A percentile compares a stretch with the other conserved stretches of the same genome.
These are phyloP conservation scores for Actinernus sp. DNA, from an alignment of 92 coral and sea anemone genomes.

Conservation along the genomic window DNA sequence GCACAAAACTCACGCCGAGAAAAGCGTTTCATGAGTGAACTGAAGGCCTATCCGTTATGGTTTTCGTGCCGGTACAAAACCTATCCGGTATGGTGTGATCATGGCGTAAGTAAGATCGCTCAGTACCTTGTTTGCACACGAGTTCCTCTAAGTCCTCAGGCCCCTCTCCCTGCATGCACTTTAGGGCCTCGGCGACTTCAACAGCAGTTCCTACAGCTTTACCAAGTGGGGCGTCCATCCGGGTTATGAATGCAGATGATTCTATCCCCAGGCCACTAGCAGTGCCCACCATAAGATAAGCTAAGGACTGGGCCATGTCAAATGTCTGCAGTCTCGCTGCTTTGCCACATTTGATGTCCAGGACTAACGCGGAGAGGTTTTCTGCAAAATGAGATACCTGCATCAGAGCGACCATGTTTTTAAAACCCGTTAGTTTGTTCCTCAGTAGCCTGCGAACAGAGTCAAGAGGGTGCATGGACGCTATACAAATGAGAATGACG, in stretches of 20 bases:
- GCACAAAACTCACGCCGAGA: too few species aligned
- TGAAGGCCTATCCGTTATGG: too few species aligned
- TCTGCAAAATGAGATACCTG: slow-evolving; percentile 58
- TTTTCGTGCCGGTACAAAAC: too few species aligned
- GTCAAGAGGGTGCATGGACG: too few species aligned
- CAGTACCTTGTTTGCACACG: slow-evolving; percentile 70
- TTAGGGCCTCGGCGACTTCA: slow-evolving; percentile 78
- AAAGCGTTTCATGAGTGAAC: too few species aligned
- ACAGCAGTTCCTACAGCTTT: slow-evolving; percentile 72
- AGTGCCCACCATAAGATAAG: slow-evolving; percentile 49
- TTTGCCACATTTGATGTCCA: slow-evolving; percentile 81
- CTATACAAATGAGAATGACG: too few species aligned
- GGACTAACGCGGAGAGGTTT: slow-evolving; percentile 62
- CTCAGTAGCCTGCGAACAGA: too few species aligned
- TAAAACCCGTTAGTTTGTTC: too few species aligned
- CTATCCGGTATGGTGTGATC: too few species aligned
- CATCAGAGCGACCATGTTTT: too few species aligned
- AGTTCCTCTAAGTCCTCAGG: slow-evolving; percentile 80
- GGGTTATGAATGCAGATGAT: slow-evolving; percentile 72
- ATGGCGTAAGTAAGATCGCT: too few species aligned
- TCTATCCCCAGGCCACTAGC: slow-evolving; percentile 65
- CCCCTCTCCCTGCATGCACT: slow-evolving; percentile 77
- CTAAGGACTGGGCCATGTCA: slow-evolving; percentile 60
- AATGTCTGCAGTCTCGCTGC: slow-evolving; percentile 63
- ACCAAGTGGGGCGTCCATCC: slow-evolving; percentile 80